These are phyloP conservation scores for Drosophila busckii DNA, from an alignment of 1,140 invertebrate species.

Conservation along the genomic window DNA sequence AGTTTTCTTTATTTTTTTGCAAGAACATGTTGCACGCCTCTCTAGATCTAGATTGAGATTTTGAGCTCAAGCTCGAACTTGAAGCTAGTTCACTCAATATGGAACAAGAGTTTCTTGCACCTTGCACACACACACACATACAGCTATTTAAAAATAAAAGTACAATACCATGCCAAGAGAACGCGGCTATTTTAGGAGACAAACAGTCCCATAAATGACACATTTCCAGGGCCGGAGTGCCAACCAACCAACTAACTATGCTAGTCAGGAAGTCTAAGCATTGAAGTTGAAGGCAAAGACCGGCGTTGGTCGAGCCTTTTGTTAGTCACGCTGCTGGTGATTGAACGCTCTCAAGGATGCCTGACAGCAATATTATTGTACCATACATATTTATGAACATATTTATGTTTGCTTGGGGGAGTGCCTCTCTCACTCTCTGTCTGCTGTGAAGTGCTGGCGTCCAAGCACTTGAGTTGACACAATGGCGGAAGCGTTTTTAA, in stretches of 20 bases:
- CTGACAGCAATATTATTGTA: constrained; percentile 24
- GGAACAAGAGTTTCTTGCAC: constrained; percentile 31
- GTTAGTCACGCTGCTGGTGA: constrained; percentile 27
- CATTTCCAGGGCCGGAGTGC: constrained; percentile 53
- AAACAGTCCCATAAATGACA: constrained; percentile 41
- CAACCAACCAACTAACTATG: too few relatives aligned
- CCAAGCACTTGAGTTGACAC: constrained; percentile 44
- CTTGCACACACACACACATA: constrained; percentile 17
- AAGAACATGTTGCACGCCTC: constrained; percentile 59
- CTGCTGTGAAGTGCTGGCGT: too few relatives aligned
- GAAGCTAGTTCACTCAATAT: constrained; percentile 36
- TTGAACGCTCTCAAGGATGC: constrained; percentile 69
- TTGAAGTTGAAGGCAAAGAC: constrained; percentile 18
- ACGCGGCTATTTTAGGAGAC: constrained; percentile 30
- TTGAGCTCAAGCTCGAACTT: constrained; percentile 4
- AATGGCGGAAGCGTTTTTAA: constrained; percentile 55
- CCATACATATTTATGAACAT: not conserved
- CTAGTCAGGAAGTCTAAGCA: constrained; percentile 53
- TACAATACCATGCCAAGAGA: not conserved
- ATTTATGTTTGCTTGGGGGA: constrained; percentile 10
- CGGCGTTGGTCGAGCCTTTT: constrained; percentile 51
- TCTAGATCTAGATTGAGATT: not conserved
- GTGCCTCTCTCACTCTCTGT: constrained; percentile 2
- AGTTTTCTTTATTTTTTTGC: constrained; percentile 28
- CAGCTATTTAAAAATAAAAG: constrained; percentile 1